Conservation (phyloP, 2,113 vertebrate genomes). For the Oncorhynchus masou region DNA sequence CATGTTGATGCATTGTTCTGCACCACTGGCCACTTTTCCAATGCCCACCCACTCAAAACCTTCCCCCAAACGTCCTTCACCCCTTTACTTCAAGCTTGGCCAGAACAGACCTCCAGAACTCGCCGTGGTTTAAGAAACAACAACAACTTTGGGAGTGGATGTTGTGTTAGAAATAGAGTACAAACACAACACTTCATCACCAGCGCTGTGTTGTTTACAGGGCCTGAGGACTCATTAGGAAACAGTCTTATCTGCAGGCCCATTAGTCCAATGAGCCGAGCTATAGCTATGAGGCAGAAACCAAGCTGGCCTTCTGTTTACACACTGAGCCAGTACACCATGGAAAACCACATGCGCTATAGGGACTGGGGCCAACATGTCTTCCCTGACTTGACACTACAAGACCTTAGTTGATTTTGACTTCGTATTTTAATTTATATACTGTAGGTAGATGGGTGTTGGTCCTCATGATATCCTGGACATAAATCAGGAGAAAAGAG, state of each 20-base stretch:
- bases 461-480: not conserved
- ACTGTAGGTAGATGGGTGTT: not conserved
- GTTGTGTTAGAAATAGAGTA: not conserved
- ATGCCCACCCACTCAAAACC: slow-evolving; percentile 44
- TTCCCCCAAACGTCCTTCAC: slow-evolving; percentile 10
- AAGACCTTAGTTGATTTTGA: slow-evolving; percentile 48
- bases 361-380: not conserved
- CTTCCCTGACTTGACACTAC: slow-evolving; percentile 15
- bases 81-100: not conserved
- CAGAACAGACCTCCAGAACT: not conserved
- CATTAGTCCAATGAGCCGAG: not conserved
- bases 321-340: not conserved
- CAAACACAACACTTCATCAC: not conserved
- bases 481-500: slow-evolving; percentile 32
- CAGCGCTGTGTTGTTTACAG: not conserved
- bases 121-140: not conserved
- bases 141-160: not conserved
- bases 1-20: not conserved
- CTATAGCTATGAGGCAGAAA: not conserved
- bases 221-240: not conserved
- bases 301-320: not conserved
- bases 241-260: not conserved
- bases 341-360: not conserved
- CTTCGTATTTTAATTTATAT: not conserved
- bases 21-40: not conserved